A percentile compares a stretch with the other conserved stretches of the same genome.
Evolutionary conservation across 2,797 vertebrate genomes (phyloP).

Genomic region (Alfaro cultratus): DNA sequence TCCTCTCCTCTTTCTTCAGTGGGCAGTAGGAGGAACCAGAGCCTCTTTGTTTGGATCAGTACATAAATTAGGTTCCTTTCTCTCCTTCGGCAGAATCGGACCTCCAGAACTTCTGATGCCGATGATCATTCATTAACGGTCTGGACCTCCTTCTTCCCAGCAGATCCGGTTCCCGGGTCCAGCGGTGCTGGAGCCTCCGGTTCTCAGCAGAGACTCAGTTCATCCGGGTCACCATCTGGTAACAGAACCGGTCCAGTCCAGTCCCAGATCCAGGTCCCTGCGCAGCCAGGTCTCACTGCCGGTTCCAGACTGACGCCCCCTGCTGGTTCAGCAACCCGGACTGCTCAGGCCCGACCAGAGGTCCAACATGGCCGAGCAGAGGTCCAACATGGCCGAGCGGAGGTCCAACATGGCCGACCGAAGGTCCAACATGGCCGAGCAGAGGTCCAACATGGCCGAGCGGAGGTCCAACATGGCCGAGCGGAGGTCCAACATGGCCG

Average conservation of each 20-base stretch:
- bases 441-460: too few species aligned
- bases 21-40: too few species aligned
- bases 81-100: neutral
- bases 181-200: conserved; percentile 11
- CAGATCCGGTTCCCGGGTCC: conserved; percentile 43
- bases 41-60: too few species aligned
- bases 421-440: too few species aligned
- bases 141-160: neutral
- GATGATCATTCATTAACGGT: neutral
- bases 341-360: conserved; percentile 16
- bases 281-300: neutral
- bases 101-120: neutral
- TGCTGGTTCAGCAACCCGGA: neutral
- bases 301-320: conserved; percentile 37
- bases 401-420: too few species aligned
- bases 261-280: neutral
- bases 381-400: neutral
- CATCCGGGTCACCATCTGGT: conserved; percentile 9
- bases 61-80: neutral
- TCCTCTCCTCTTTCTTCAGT: too few species aligned
- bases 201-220: conserved; percentile 30
- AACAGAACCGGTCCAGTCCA: conserved; percentile 23
- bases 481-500: neutral
- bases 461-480: neutral
- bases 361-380: too few species aligned